Conservation (phyloP, 1,140 invertebrate genomes). For the Trachymyrmex cornetzi region DNA sequence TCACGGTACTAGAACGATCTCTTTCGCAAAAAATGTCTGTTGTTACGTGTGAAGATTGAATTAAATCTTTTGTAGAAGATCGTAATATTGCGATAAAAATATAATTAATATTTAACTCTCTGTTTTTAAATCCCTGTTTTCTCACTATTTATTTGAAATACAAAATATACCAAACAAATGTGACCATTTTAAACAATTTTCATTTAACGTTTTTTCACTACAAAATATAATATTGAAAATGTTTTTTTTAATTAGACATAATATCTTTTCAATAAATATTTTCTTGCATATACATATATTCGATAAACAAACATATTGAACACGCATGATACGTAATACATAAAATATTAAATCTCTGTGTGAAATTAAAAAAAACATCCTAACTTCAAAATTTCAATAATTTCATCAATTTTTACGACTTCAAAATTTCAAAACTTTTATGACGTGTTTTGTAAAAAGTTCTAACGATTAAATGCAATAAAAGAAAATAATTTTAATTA, state of each 20-base stretch:
- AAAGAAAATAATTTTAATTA: too few species aligned
- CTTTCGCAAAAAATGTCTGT: slow-evolving; percentile 64
- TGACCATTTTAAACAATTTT: too few species aligned
- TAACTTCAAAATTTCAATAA: too few species aligned
- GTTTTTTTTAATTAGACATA: neutral
- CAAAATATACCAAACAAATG: neutral
- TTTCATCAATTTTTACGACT: too few species aligned
- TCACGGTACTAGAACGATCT: slow-evolving; percentile 70
- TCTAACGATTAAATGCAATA: too few species aligned
- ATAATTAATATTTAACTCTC: slow-evolving; percentile 28
- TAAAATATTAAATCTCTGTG: neutral
- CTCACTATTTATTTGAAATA: neutral
- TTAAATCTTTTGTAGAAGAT: neutral
- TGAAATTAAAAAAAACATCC: too few species aligned
- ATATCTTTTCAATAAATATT: slow-evolving; percentile 5
- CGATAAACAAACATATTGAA: neutral
- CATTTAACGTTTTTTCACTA: too few species aligned
- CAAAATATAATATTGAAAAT: neutral
- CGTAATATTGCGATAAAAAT: slow-evolving; percentile 15
- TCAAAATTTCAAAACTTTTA: too few species aligned
- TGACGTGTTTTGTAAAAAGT: too few species aligned
- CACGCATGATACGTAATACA: neutral
- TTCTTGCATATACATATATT: neutral
- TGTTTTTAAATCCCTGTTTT: too few species aligned
- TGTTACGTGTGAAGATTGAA: neutral